These are phyloP conservation scores for Arctopsyche grandis DNA, from an alignment of 1,140 invertebrate genomes.

Conservation along the genomic window DNA sequence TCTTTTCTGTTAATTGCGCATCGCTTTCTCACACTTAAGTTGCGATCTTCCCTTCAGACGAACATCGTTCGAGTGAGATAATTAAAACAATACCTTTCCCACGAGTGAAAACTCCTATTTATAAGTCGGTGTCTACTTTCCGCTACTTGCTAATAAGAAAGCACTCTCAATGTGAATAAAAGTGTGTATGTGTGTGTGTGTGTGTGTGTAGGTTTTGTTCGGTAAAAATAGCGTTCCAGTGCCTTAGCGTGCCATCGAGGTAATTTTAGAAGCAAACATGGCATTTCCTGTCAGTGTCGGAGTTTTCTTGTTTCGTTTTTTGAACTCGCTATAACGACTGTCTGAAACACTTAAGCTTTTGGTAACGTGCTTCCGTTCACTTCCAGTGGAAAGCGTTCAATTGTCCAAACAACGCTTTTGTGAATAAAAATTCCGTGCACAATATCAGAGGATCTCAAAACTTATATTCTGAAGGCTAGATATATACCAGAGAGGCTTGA, in stretches of 20 bases:
- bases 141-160: too few species aligned
- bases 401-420: not conserved
- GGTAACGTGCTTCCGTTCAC: slow-evolving; percentile 29
- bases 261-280: slow-evolving; percentile 26
- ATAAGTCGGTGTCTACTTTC: too few species aligned
- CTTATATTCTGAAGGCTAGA: too few species aligned
- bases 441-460: too few species aligned
- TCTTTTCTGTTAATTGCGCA: not conserved
- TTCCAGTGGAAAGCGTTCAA: not conserved
- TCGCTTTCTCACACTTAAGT: too few species aligned
- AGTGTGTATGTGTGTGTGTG: not conserved
- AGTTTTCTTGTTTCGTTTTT: slow-evolving; percentile 29
- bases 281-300: slow-evolving; percentile 12
- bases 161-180: too few species aligned
- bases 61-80: too few species aligned
- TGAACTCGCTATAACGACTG: slow-evolving; percentile 20
- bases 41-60: too few species aligned
- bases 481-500: too few species aligned
- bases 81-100: too few species aligned
- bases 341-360: slow-evolving; percentile 35
- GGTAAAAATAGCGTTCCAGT: not conserved
- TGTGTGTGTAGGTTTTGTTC: not conserved
- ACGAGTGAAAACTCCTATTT: too few species aligned
- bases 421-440: too few species aligned
- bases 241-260: slow-evolving; percentile 1